Conservation (phyloP, 2,113 vertebrate genomes). For the Bombycilla garrulus region DNA sequence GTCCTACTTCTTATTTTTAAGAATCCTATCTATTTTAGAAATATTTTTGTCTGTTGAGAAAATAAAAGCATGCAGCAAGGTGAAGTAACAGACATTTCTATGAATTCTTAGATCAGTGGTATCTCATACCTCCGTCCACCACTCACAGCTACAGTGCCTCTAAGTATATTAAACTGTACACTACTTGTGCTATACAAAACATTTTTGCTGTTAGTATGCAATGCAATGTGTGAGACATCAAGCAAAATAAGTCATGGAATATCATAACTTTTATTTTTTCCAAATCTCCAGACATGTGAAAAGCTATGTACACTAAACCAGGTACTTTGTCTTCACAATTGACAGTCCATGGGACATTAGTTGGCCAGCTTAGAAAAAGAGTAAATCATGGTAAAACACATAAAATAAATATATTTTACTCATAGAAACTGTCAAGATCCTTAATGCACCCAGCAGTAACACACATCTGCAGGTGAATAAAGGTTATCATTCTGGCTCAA, state of each 20-base stretch:
- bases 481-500: background rate
- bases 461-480: accelerated
- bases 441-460: background rate
- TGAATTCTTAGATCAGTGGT: background rate
- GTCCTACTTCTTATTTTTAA: background rate
- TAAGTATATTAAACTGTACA: background rate
- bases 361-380: background rate
- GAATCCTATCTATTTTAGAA: background rate
- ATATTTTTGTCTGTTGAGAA: background rate
- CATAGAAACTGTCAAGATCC: background rate
- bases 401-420: background rate
- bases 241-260: background rate
- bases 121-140: background rate
- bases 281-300: background rate
- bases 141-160: background rate
- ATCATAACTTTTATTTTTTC: no score
- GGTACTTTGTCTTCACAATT: background rate
- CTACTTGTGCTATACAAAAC: background rate
- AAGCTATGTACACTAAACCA: background rate
- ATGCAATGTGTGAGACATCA: background rate
- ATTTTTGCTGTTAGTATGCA: background rate
- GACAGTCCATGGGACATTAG: accelerated
- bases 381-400: background rate
- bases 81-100: background rate
- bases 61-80: background rate